These are phyloP conservation scores for Calcarius lapponicus DNA, from an alignment of 2,797 vertebrate species.

Conservation along the genomic window DNA sequence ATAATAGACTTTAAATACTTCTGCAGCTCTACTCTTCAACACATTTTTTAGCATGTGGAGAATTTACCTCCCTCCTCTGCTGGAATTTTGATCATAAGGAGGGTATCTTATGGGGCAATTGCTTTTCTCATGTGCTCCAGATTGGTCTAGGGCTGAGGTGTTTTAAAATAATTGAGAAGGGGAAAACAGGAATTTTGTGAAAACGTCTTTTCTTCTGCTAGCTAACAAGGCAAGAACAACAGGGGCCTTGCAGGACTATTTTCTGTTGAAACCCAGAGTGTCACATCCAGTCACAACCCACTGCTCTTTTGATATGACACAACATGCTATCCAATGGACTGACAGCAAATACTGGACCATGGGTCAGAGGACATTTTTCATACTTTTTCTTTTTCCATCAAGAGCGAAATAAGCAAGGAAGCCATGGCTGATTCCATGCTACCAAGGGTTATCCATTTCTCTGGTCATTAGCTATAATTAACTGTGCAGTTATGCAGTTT, in stretches of 20 bases:
- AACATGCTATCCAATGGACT: neutral
- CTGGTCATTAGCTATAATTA: conserved; percentile 18
- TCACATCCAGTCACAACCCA: neutral
- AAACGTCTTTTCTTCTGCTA: neutral
- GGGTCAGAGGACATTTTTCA: neutral
- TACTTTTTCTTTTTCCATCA: neutral
- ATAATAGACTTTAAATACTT: conserved; percentile 27
- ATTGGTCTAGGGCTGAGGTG: neutral
- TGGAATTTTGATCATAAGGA: neutral
- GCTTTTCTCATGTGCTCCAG: neutral
- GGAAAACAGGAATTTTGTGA: neutral
- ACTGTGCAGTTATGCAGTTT: neutral
- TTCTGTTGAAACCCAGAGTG: neutral
- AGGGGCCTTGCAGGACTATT: neutral
- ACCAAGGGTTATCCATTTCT: neutral
- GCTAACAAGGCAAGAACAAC: neutral
- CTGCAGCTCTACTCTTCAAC: neutral
- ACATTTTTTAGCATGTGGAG: neutral
- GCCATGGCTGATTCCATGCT: neutral
- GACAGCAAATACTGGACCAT: neutral
- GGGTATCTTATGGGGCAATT: neutral
- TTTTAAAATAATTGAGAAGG: neutral
- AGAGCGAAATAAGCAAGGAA: neutral
- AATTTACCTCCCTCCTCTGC: neutral
- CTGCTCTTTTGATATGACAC: neutral